phyloP scores from a whole-genome alignment of 2,888 invertebrate genomes.

The Eupeodes latifasciatus region DNA sequence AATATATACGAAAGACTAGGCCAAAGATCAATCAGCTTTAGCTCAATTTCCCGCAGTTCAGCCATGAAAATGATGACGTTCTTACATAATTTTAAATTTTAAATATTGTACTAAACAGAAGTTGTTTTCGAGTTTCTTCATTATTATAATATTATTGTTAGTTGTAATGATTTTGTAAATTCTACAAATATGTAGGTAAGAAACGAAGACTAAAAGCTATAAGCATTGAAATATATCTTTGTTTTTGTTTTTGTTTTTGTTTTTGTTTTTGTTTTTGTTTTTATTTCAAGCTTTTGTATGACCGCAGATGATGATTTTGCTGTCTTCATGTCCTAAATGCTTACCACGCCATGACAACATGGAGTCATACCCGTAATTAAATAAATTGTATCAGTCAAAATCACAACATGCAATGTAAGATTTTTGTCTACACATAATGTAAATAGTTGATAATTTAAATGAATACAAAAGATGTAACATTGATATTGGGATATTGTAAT shows the following conservation, averaged over 20 bases:
- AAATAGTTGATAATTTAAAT: constrained; percentile 20
- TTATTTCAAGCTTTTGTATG: constrained; percentile 28
- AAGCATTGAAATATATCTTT: constrained; percentile 11
- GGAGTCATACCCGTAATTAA: constrained; percentile 59
- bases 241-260: constrained; percentile 3
- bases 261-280: constrained; percentile 3
- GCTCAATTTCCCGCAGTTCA: background rate
- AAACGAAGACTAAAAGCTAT: constrained; percentile 32
- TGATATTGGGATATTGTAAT: background rate
- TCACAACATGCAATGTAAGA: constrained; percentile 61
- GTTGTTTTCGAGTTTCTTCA: constrained; percentile 34
- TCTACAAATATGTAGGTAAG: background rate
- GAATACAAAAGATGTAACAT: constrained; percentile 26
- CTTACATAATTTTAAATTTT: constrained; percentile 47
- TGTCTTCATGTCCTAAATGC: constrained; percentile 70
- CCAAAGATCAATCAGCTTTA: constrained; percentile 55
- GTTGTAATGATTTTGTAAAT: constrained; percentile 6
- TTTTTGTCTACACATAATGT: constrained; percentile 1
- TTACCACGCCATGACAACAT: constrained; percentile 61
- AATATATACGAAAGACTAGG: constrained; percentile 33
- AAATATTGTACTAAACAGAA: background rate
- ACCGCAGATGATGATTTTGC: constrained; percentile 38
- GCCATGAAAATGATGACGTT: constrained; percentile 57
- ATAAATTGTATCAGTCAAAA: constrained; percentile 58
- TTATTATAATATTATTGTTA: background rate